Conservation (phyloP, 2,113 vertebrate genomes). For the Psammodynastes pulverulentus region DNA sequence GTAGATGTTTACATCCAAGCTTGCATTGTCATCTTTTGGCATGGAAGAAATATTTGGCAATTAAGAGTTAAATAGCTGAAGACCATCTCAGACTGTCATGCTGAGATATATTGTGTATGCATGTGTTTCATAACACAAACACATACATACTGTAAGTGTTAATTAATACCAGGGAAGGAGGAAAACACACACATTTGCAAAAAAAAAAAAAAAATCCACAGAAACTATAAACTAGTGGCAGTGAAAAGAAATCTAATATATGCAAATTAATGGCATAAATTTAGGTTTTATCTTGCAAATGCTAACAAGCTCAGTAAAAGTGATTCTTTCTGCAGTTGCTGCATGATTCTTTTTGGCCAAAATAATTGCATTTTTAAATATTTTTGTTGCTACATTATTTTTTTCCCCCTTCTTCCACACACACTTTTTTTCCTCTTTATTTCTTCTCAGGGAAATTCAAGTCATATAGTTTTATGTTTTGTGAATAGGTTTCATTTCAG, state of each 20-base stretch:
- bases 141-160: conserved; percentile 59
- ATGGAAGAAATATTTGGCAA: conserved; percentile 1
- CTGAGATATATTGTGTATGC: background rate
- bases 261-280: conserved; percentile 69
- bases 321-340: conserved; percentile 59
- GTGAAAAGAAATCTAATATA: conserved; percentile 54
- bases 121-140: background rate
- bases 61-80: conserved; percentile 42
- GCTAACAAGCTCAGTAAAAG: conserved; percentile 71
- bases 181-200: conserved; percentile 61
- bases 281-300: conserved; percentile 70
- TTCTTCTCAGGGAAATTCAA: conserved; percentile 18
- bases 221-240: conserved; percentile 54
- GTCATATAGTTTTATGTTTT: conserved; percentile 5
- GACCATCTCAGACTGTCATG: conserved; percentile 30
- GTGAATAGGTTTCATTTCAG: background rate
- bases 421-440: background rate
- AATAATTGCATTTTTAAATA: conserved; percentile 60
- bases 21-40: background rate
- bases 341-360: conserved; percentile 53
- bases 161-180: conserved; percentile 64
- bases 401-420: conserved; percentile 18
- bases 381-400: conserved; percentile 56
- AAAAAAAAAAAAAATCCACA: conserved; percentile 43
- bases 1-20: background rate